Base-by-base conservation (phyloP, 2,797 vertebrate species). In the Cacajao melanocephalus region DNA sequence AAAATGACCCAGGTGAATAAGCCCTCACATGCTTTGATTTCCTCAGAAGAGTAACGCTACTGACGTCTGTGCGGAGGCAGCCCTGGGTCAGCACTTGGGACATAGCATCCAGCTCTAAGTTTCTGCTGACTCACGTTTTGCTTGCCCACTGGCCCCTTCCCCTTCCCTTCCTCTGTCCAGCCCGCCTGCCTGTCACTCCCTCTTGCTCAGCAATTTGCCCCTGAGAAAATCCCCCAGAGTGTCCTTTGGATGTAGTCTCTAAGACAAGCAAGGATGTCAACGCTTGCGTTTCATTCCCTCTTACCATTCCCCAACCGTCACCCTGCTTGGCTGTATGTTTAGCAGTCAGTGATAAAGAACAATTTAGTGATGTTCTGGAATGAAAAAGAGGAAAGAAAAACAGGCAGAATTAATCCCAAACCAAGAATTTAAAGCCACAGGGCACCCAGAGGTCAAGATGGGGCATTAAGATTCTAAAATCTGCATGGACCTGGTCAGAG, bases 131-230 rank as follows among this genome's bases (percentile, higher is more conserved):
- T 75, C 36, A 0, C 22, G 44, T 22, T 24, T 7, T 14, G 0
- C 55, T 19, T 4, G 12, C 33, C 28, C 26, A 2, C 30, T 0
- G 57, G 17, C 39, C 78, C 4, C 26, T 48, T 19, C 7, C 26
- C 7, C 6, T 0, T 0, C 5, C 39, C 4, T 22, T 30, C 70
- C 26, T 46, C 24, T 36, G 26, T 20, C 19, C 0, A 1, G 0
- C 2, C 24, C 12, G 0, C 24, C 61, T 28, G 15, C 8, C 4
- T 19, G 14, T 1, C 15, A 2, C 11, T 4, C 4, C 33, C 26
- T 19, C 24, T 4, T 0, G 0, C 50, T 81, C 48, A 30, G 57
- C 17, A 13, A 13, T 12, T 48, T 0, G 17, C 39, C 67, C 55
- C 2, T 19, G 28, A 70, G 72, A 79, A 84, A 17, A 22, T 7